Base-by-base conservation (phyloP, 35 echinoderm and acorn worm genomes). In the Apostichopus japonicus region DNA sequence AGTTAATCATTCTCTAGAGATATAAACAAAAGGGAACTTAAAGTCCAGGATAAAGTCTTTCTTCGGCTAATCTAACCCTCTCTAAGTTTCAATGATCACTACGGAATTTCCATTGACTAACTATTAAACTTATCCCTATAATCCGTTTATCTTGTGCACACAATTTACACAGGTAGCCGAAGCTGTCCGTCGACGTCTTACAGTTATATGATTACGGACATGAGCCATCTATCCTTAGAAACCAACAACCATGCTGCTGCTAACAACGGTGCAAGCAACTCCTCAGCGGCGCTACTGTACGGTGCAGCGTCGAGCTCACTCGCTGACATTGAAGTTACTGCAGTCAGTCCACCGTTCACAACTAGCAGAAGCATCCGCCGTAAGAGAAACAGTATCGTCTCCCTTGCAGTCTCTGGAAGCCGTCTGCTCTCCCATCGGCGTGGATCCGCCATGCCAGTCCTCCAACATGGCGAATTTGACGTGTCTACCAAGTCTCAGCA, bases 381-480 rank as follows among this genome's bases (percentile, higher is more conserved):
- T 52, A 91, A 91, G 25, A 1, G 90, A 72, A 91, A 9, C 53
- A 91, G 90, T 79, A 91, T 91, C 51, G 90, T 91, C 4, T 77
- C 72, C 33, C 55, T 91, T 53, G 90, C 90, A 44, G 72, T 91
- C 51, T 91, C 76, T 6, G 90, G 90, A 10, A 21, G 72, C 17
- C 90, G 90, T 27, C 17, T 55, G 55, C 93, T 94, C n/a, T 87
- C 82, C 24, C 58, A 83, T 63, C 90, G 95, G 22, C 91, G 96
- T 51, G 93, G 93, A 22, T 97, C 96, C 77, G 96, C 96, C 25
- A 97, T 97, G 96, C 92, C 96, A 25, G 96, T 97, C 56, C 87
- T 97, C n/a, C 96, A 97, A 55, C 96, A 94, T 53, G 83, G 90
- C 65, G 96, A 97, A 65, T 91, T 91, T 59, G 90, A 91, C n/a